These are phyloP conservation scores for Heliocidaris tuberculata DNA, from an alignment of 35 echinoderm and acorn worm genomes.

Conservation along the genomic window DNA sequence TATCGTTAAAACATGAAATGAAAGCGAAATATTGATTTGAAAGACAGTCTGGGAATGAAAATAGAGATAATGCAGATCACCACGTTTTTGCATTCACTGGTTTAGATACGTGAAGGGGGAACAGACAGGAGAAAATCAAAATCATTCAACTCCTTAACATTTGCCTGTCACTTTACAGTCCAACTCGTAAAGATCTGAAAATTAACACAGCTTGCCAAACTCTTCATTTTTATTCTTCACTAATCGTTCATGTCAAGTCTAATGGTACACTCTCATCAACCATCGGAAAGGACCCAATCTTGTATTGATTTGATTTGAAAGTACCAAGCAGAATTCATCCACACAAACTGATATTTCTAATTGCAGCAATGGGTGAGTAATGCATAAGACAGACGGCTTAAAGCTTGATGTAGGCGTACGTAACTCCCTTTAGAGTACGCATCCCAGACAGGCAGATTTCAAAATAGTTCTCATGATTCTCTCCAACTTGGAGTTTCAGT, in stretches of 20 bases:
- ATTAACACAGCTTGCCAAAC: background rate
- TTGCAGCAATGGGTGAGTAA: constrained; percentile 6
- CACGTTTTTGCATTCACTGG: background rate
- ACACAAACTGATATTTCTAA: background rate
- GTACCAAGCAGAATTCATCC: background rate
- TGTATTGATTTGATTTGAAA: background rate
- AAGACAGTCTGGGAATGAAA: too few species aligned
- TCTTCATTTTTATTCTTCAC: background rate
- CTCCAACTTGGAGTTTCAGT: background rate
- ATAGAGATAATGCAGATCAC: too few species aligned
- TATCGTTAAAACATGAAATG: too few species aligned
- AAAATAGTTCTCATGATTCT: background rate
- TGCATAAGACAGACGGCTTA: background rate
- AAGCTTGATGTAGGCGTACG: background rate
- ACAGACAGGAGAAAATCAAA: background rate
- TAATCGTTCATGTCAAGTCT: background rate
- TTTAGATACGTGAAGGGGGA: background rate
- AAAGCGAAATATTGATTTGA: too few species aligned
- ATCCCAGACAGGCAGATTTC: constrained; percentile 11
- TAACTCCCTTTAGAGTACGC: background rate
- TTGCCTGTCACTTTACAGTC: background rate
- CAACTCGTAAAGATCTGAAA: background rate
- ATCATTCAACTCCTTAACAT: background rate
- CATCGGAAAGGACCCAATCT: background rate
- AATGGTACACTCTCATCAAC: background rate